Conservation (phyloP, 2,888 invertebrate genomes). For the Cartodere bifasciata region DNA sequence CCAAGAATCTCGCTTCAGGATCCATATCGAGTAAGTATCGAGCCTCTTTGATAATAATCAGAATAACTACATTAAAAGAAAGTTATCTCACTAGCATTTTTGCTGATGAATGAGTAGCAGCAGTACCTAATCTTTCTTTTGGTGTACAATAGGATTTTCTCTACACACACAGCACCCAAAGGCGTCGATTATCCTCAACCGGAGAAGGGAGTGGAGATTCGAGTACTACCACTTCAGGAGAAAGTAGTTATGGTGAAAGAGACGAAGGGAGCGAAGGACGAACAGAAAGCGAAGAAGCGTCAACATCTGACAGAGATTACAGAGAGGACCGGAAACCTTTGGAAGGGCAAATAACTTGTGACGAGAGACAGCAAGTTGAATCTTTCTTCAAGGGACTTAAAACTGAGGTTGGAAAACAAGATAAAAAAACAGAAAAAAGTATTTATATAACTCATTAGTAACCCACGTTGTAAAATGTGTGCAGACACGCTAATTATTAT, state of each 20-base stretch:
- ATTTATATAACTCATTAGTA: too few relatives aligned
- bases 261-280: slow-evolving; percentile 46
- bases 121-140: too few relatives aligned
- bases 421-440: too few relatives aligned
- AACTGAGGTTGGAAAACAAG: slow-evolving; percentile 60
- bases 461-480: too few relatives aligned
- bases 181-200: slow-evolving; percentile 40
- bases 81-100: too few relatives aligned
- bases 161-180: slow-evolving; percentile 14
- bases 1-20: too few relatives aligned
- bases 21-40: too few relatives aligned
- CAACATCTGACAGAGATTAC: too few relatives aligned
- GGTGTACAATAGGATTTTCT: slow-evolving; percentile 7
- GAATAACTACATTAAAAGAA: too few relatives aligned
- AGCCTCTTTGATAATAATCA: too few relatives aligned
- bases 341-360: slow-evolving; percentile 43
- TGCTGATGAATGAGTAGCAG: too few relatives aligned
- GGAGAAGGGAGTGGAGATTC: slow-evolving; percentile 41
- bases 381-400: slow-evolving; percentile 64
- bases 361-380: slow-evolving; percentile 56
- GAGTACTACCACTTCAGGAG: slow-evolving; percentile 37
- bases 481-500: too few relatives aligned
- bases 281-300: slow-evolving; percentile 37
- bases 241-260: slow-evolving; percentile 35
- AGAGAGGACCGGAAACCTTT: slow-evolving; percentile 30